A percentile compares a stretch with the other conserved stretches of the same genome.
phyloP scores from a whole-genome alignment of 2,113 vertebrate genomes.

The Zingel zingel region DNA sequence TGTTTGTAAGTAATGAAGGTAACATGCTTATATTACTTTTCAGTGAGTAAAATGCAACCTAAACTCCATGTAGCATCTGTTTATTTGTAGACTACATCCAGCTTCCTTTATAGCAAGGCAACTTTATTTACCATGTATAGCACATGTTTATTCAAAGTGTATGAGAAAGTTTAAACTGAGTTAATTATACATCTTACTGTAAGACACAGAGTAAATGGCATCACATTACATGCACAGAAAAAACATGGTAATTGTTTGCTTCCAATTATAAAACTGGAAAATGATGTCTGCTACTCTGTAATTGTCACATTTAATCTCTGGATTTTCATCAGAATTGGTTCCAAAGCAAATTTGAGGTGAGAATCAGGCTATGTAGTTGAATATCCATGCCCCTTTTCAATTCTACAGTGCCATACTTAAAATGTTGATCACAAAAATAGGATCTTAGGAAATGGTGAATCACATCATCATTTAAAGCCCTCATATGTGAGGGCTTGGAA shows the following conservation, averaged over 20 bases:
- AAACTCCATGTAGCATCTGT: too few species aligned
- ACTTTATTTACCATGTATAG: too few species aligned
- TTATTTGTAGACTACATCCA: too few species aligned
- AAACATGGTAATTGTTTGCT: not conserved
- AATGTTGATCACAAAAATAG: not conserved
- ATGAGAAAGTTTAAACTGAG: not conserved
- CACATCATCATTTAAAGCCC: not conserved
- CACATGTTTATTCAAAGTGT: not conserved
- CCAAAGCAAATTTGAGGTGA: not conserved
- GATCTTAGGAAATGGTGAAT: not conserved
- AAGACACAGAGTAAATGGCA: not conserved
- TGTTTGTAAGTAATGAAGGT: too few species aligned
- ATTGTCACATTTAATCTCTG: not conserved
- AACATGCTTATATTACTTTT: too few species aligned
- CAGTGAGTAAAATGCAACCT: too few species aligned
- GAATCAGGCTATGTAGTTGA: not conserved
- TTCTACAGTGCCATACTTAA: not conserved
- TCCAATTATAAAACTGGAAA: not conserved
- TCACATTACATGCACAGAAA: not conserved
- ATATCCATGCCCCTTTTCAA: not conserved
- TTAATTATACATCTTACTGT: not conserved
- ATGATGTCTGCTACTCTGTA: not conserved
- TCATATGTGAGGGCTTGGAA: not conserved
- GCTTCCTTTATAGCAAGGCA: too few species aligned
- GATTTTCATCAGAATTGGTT: not conserved